phyloP scores from a whole-genome alignment of 2,888 invertebrate species.

The Leucania comma region DNA sequence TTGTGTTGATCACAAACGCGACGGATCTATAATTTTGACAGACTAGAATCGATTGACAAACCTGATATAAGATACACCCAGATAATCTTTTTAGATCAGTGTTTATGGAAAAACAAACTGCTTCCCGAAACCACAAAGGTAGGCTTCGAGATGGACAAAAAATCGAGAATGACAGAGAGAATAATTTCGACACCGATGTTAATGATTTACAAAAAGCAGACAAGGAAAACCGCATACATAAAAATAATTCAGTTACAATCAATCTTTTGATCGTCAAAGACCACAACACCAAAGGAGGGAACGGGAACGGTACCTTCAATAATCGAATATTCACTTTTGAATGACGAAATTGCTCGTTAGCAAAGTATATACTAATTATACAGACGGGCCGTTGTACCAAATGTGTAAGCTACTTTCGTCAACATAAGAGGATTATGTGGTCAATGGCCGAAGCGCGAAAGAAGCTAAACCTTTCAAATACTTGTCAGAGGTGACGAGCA shows the following conservation, averaged over 20 bases:
- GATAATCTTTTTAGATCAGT: conserved; percentile 2
- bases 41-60: conserved; percentile 9
- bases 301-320: conserved; percentile 49
- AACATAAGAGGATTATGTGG: conserved; percentile 70
- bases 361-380: conserved; percentile 50
- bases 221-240: conserved; percentile 38
- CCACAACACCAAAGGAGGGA: conserved; percentile 25
- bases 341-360: conserved; percentile 55
- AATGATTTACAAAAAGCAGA: conserved; percentile 20
- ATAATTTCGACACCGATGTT: neutral
- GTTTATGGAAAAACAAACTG: neutral
- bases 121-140: neutral
- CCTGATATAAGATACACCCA: neutral
- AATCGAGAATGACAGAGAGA: neutral
- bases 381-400: conserved; percentile 51
- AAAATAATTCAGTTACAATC: conserved; percentile 20
- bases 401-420: conserved; percentile 66
- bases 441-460: conserved; percentile 68
- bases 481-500: conserved; percentile 62
- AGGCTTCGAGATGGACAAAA: neutral
- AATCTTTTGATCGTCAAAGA: conserved; percentile 48
- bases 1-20: conserved; percentile 12
- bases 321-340: conserved; percentile 36
- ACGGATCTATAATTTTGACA: conserved; percentile 24
- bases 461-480: conserved; percentile 69